Base-by-base conservation (phyloP, 92 coral and sea anemone species). In the Zoanthus solanderi region DNA sequence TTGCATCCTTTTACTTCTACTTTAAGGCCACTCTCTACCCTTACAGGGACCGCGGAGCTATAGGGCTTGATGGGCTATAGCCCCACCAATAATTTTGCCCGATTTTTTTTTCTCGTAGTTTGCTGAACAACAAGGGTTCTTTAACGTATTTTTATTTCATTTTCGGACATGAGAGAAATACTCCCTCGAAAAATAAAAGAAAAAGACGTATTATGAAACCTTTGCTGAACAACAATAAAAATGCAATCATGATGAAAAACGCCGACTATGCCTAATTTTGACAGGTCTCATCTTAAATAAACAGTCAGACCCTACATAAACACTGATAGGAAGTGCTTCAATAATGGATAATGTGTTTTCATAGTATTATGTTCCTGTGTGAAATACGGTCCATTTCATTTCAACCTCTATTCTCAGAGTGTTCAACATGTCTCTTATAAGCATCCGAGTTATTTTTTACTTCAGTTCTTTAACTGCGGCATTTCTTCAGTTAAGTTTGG, bases 381-480 rank as follows among this genome's bases (percentile, higher is more conserved):
- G 77, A 72, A 72, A 72, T 72, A 72, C 77, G 54, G 54, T 72
- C 78, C 78, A 42, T 72, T 72, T 42, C 78, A 44, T 46, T 73
- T 66, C 37, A 23, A 32, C 72, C 72, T 23, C 30, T 44, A 73
- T 73, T 44, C 56, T 13, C 56, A 73, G 54, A 15, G 78, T 37
- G 52, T 72, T 72, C 78, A 73, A 73, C 78, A 73, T 73, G 78
- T 73, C 78, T 73, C 78, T 66, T 66, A 7, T 72, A 72, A 73
- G 78, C 78, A 56, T 42, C 12, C 77, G 77, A 0, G 77, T 72
- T 72, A 72, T 42, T 72, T 72, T 72, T 72, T 72, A 42, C 29
- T 15, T 72, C 54, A 32, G 23, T 42, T 72, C 53, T 37, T 10
- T 42, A 34, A 42, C 14, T 72, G 77, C 54, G n/a, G 28, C 77